Conservation (phyloP, 2,888 invertebrate species). For the Cyrtodaria siliqua region DNA sequence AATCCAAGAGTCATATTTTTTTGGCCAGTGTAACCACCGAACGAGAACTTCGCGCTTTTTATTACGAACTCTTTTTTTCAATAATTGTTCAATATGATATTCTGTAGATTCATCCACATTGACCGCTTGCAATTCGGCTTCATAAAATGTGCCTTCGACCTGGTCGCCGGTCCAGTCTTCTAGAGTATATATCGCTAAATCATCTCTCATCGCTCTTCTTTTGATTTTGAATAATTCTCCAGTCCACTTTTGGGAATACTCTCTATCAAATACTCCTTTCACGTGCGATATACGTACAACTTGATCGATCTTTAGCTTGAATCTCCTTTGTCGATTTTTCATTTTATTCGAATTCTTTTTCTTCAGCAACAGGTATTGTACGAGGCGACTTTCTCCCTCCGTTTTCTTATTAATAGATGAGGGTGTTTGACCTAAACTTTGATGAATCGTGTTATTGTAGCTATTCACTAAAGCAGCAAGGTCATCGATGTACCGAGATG, state of each 20-base stretch:
- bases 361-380: slow-evolving; percentile 15
- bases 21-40: slow-evolving; percentile 56
- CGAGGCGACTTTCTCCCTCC: slow-evolving; percentile 23
- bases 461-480: slow-evolving; percentile 17
- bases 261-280: slow-evolving; percentile 30
- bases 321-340: too few species aligned
- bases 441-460: slow-evolving; percentile 42
- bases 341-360: too few species aligned
- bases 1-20: slow-evolving; percentile 45
- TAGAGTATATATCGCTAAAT: slow-evolving; percentile 34
- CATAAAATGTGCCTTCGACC: slow-evolving; percentile 46
- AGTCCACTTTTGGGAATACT: slow-evolving; percentile 55
- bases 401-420: slow-evolving; percentile 2
- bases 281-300: slow-evolving; percentile 37
- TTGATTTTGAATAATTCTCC: slow-evolving; percentile 44
- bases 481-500: slow-evolving; percentile 22
- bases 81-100: too few species aligned
- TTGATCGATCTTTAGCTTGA: slow-evolving; percentile 40
- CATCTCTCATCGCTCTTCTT: slow-evolving; percentile 24
- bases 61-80: too few species aligned
- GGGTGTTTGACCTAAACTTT: too few species aligned
- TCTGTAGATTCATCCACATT: slow-evolving; percentile 31
- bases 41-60: too few species aligned
- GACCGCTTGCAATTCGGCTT: slow-evolving; percentile 40
- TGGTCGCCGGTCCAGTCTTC: slow-evolving; percentile 32